These are phyloP conservation scores for Apoda limacodes DNA, from an alignment of 2,888 invertebrate species.

Conservation along the genomic window DNA sequence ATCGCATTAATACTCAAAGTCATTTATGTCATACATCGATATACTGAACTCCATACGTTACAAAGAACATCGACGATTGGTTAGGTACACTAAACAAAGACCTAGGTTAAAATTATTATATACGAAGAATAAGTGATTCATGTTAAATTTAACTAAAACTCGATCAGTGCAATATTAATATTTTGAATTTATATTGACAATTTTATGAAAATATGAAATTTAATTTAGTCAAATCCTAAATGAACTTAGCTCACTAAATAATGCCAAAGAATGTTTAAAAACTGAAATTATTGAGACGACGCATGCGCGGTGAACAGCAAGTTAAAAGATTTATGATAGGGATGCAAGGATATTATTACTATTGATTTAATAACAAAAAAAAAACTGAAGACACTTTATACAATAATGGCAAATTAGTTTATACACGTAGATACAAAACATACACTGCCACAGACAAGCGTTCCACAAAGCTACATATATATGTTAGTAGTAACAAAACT, in stretches of 20 bases:
- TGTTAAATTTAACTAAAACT: conserved; percentile 28
- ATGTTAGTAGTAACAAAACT: conserved; percentile 40
- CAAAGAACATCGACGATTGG: conserved; percentile 16
- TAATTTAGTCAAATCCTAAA: conserved; percentile 35
- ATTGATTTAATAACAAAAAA: too few relatives aligned
- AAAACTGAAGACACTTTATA: too few relatives aligned
- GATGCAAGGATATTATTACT: too few relatives aligned
- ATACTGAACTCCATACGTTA: conserved; percentile 25
- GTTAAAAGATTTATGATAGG: too few relatives aligned
- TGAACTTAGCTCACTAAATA: conserved; percentile 62
- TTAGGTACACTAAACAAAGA: conserved; percentile 26
- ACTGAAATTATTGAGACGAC: conserved; percentile 36
- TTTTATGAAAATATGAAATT: background rate
- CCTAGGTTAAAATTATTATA: conserved; percentile 28
- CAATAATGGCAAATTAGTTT: too few relatives aligned
- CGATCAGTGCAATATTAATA: conserved; percentile 49
- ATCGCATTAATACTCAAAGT: conserved; percentile 52
- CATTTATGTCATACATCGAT: conserved; percentile 27
- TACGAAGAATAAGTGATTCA: conserved; percentile 22
- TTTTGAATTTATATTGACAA: conserved; percentile 25
- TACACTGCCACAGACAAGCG: conserved; percentile 18
- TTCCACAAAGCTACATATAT: conserved; percentile 36
- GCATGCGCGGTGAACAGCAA: too few relatives aligned
- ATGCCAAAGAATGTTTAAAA: conserved; percentile 61
- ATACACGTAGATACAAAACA: too few relatives aligned